Conservation (phyloP, 2,113 vertebrate species). For the Hipposideros armiger region DNA sequence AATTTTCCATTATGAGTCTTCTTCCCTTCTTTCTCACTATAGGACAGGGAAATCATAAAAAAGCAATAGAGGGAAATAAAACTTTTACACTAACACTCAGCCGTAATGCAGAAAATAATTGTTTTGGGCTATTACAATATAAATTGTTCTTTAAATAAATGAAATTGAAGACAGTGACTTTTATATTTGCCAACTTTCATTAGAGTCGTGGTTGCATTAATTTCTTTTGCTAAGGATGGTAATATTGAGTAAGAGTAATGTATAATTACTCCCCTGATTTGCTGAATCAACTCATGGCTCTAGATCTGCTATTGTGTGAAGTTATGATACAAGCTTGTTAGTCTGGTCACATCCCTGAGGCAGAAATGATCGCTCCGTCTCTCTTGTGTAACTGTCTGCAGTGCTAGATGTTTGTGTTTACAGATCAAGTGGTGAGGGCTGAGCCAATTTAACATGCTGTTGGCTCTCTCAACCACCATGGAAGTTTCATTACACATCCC, state of each 20-base stretch:
- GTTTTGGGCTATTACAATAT: background rate
- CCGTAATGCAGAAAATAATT: background rate
- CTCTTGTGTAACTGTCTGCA: background rate
- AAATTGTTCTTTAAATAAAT: background rate
- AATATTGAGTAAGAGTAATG: background rate
- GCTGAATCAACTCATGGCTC: background rate
- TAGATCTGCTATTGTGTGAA: background rate
- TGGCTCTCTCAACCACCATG: background rate
- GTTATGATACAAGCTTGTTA: slow-evolving; percentile 1
- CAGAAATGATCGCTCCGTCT: background rate
- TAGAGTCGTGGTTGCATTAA: background rate
- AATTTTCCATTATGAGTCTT: background rate
- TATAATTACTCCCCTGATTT: background rate
- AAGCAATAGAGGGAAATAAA: background rate
- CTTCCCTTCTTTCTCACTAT: background rate
- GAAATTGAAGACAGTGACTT: background rate
- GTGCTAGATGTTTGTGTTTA: background rate
- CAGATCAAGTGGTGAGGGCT: background rate
- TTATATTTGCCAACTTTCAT: background rate
- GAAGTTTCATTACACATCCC: background rate
- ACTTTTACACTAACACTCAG: background rate
- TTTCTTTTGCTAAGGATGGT: background rate
- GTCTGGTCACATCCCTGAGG: background rate
- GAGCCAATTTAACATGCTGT: background rate
- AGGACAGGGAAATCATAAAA: background rate